Evolutionary conservation across 1,140 invertebrate genomes (phyloP).

Genomic region (Drosophila ananassae): DNA sequence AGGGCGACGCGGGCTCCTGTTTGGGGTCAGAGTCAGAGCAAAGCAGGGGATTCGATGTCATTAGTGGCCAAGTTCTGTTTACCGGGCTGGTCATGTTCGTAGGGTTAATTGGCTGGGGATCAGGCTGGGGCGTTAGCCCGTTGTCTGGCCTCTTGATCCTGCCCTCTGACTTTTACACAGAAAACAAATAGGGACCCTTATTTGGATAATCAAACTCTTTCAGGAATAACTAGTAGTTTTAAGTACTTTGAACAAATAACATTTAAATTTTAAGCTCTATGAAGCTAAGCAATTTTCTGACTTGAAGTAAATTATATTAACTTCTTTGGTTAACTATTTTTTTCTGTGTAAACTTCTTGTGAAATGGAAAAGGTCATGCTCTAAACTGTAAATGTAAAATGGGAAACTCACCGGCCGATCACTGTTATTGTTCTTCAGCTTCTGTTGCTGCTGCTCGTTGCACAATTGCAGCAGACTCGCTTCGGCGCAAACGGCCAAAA

Average conservation of each 20-base stretch:
- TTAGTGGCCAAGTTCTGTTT: conserved; percentile 71
- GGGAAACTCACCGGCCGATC: conserved; percentile 68
- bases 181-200: neutral
- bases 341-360: conserved; percentile 33
- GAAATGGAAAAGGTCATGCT: conserved; percentile 60
- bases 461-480: conserved; percentile 77
- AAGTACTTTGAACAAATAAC: no score
- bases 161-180: conserved; percentile 21
- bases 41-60: conserved; percentile 57
- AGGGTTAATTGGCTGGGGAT: conserved; percentile 77
- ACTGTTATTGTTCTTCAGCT: conserved; percentile 57
- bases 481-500: conserved; percentile 79
- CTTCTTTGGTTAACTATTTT: neutral
- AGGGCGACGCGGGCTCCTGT: conserved; percentile 42
- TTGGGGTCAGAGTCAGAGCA: conserved; percentile 56
- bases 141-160: conserved; percentile 35
- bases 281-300: no score
- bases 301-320: neutral
- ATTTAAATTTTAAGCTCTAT: no score
- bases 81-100: conserved; percentile 58
- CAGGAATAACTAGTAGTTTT: no score
- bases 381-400: conserved; percentile 21
- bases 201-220: neutral
- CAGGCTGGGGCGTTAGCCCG: conserved; percentile 66
- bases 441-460: conserved; percentile 69